Conservation (phyloP, 2,888 invertebrate genomes). For the Amphiduros pacificus region DNA sequence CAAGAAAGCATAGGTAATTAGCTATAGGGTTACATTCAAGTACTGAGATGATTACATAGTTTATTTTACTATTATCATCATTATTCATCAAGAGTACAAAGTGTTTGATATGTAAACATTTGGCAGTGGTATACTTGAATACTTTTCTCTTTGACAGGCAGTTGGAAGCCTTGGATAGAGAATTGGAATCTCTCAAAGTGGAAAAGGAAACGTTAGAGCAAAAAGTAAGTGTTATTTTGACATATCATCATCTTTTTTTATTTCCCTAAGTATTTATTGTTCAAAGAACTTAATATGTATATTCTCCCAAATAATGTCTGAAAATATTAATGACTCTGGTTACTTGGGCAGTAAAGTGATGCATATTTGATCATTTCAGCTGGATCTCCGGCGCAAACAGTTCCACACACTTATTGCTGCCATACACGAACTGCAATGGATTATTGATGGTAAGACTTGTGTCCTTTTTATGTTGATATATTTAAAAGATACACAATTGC, state of each 20-base stretch:
- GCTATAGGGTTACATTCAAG: too few relatives aligned
- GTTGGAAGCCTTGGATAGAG: conserved; percentile 26
- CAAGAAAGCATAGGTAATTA: too few relatives aligned
- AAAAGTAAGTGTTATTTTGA: conserved; percentile 17
- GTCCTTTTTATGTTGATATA: too few relatives aligned
- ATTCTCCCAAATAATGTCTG: too few relatives aligned
- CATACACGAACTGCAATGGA: conserved; percentile 80
- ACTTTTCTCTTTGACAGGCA: conserved; percentile 12
- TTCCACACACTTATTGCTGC: conserved; percentile 86
- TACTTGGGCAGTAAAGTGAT: too few relatives aligned
- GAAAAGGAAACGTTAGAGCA: conserved; percentile 20
- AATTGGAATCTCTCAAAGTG: conserved; percentile 21
- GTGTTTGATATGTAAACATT: too few relatives aligned
- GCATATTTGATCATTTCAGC: conserved; percentile 60
- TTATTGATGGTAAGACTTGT: conserved; percentile 75
- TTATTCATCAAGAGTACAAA: too few relatives aligned
- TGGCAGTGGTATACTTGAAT: background rate
- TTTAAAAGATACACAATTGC: too few relatives aligned
- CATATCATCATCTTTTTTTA: background rate
- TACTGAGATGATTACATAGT: too few relatives aligned
- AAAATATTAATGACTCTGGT: too few relatives aligned
- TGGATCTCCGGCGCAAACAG: conserved; percentile 83
- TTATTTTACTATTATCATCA: too few relatives aligned
- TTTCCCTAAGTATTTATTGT: background rate
- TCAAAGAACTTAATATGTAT: too few relatives aligned